These are phyloP conservation scores for Leuciscus idus DNA, from an alignment of 2,113 vertebrate genomes.

Conservation along the genomic window DNA sequence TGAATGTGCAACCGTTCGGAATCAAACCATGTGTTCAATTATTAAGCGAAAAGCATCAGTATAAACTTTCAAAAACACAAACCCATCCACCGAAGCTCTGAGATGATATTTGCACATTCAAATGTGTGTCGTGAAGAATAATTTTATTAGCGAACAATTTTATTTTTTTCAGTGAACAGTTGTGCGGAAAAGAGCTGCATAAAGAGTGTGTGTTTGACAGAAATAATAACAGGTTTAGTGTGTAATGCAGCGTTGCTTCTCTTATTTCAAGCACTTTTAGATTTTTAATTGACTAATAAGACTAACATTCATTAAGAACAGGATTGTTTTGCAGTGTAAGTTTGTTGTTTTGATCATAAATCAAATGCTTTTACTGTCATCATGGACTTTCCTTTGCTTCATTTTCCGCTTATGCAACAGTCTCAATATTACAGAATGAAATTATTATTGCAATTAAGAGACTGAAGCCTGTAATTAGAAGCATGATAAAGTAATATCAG, in stretches of 20 bases:
- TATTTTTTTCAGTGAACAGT: too few species aligned
- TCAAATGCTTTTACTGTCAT: neutral
- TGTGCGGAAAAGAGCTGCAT: too few species aligned
- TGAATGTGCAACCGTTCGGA: neutral
- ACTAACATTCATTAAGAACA: too few species aligned
- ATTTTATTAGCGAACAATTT: too few species aligned
- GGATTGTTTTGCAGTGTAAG: too few species aligned
- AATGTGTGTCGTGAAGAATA: neutral
- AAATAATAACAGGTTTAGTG: too few species aligned
- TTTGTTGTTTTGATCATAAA: neutral
- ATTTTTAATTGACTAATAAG: too few species aligned
- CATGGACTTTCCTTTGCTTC: neutral
- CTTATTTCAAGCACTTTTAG: too few species aligned
- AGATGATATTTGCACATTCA: neutral
- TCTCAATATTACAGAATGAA: neutral
- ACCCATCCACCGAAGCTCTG: neutral
- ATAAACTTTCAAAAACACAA: conserved; percentile 1
- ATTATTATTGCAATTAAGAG: conserved; percentile 13
- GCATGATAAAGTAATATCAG: neutral
- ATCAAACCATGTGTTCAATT: neutral
- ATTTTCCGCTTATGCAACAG: neutral
- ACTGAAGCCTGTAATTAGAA: neutral
- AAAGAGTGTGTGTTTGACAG: too few species aligned
- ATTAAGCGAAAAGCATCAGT: neutral
- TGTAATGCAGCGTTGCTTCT: too few species aligned